Conservation (phyloP, 2,888 invertebrate genomes). For the Catocala fraxini region DNA sequence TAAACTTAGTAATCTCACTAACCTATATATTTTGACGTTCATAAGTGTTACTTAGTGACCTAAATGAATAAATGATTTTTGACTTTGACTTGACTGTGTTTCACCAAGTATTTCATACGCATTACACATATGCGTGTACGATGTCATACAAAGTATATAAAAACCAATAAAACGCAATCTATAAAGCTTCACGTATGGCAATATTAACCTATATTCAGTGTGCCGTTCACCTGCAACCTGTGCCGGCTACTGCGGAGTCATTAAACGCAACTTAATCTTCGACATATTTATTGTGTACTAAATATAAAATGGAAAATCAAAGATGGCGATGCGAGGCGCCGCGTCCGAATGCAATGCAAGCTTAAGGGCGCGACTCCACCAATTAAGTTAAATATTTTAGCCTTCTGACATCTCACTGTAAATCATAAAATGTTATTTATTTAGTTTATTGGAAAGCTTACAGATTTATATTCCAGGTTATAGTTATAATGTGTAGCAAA, state of each 20-base stretch:
- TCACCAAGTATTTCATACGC: not conserved
- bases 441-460: too few relatives aligned
- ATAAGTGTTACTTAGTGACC: too few relatives aligned
- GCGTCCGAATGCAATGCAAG: conserved; percentile 22
- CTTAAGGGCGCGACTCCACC: conserved; percentile 22
- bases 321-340: conserved; percentile 43
- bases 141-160: not conserved
- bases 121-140: not conserved
- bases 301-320: conserved; percentile 48
- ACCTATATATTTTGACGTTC: too few relatives aligned
- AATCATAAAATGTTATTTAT: too few relatives aligned
- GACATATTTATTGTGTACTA: conserved; percentile 50
- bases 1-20: too few relatives aligned
- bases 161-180: conserved; percentile 4
- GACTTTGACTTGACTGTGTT: not conserved
- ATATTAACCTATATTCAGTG: conserved; percentile 28
- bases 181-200: conserved; percentile 9
- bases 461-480: too few relatives aligned
- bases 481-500: too few relatives aligned
- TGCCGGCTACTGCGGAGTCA: conserved; percentile 6
- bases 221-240: conserved; percentile 19
- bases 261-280: conserved; percentile 48
- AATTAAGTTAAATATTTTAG: not conserved
- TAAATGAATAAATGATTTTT: too few relatives aligned
- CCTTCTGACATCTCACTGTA: too few relatives aligned